These are phyloP conservation scores for Corythornis madagascariensis DNA, from an alignment of 2,113 vertebrate genomes.

Conservation along the genomic window DNA sequence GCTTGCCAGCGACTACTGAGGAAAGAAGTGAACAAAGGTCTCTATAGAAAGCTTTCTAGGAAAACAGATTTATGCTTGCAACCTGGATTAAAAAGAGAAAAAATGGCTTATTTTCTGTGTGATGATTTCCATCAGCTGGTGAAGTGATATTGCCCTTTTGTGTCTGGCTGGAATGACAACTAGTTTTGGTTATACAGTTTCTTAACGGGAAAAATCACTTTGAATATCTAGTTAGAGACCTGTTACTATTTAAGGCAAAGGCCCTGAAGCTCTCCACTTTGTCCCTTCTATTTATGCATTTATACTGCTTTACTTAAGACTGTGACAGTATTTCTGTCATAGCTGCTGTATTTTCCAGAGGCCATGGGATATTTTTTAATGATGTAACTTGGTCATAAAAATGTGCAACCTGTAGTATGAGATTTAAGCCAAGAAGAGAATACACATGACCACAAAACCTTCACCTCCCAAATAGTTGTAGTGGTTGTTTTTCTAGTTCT, in stretches of 20 bases:
- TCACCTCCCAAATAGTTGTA: neutral
- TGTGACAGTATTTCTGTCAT: slow-evolving; percentile 22
- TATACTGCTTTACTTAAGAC: slow-evolving; percentile 59
- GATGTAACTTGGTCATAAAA: slow-evolving; percentile 51
- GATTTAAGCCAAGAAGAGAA: slow-evolving; percentile 39
- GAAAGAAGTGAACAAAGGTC: neutral
- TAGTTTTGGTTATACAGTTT: neutral
- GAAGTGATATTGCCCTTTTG: neutral
- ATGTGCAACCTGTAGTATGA: slow-evolving; percentile 57
- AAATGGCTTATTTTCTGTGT: neutral
- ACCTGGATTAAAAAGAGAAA: neutral
- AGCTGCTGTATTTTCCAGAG: slow-evolving; percentile 27
- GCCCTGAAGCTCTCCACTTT: slow-evolving; percentile 4
- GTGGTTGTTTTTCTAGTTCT: neutral
- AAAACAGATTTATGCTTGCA: neutral
- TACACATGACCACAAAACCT: slow-evolving; percentile 57
- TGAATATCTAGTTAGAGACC: neutral
- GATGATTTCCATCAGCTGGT: neutral
- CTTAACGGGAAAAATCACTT: neutral
- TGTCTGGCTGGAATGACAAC: neutral
- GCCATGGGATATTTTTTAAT: slow-evolving; percentile 13
- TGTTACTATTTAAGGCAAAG: slow-evolving; percentile 19
- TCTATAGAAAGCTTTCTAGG: neutral
- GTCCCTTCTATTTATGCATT: slow-evolving; percentile 47
- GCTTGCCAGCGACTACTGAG: neutral